phyloP scores from a whole-genome alignment of 2,113 vertebrate species.

The Macheiramphus alcinus region DNA sequence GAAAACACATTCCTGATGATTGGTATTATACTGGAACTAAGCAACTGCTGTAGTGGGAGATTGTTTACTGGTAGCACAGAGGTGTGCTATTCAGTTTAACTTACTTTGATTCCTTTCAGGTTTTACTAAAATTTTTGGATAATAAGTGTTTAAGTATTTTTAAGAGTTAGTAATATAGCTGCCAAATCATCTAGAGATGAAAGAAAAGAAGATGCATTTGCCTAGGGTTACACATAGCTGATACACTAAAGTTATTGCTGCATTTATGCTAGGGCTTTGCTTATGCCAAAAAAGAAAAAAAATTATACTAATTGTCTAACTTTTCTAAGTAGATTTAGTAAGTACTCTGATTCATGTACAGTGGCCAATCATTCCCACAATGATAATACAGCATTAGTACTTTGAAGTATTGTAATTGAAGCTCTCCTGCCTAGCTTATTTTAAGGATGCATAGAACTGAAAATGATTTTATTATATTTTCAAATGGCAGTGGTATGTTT shows the following conservation, averaged over 20 bases:
- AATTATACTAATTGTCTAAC: not conserved
- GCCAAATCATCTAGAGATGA: not conserved
- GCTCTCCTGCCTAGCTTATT: not conserved
- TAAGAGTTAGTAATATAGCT: not conserved
- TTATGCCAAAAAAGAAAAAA: not conserved
- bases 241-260: not conserved
- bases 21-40: not conserved
- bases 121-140: not conserved
- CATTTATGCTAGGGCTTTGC: not conserved
- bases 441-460: not conserved
- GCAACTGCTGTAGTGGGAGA: not conserved
- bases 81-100: not conserved
- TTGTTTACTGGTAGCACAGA: not conserved
- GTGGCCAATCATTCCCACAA: not conserved
- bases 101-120: not conserved
- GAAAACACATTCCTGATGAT: not conserved
- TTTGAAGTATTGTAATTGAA: not conserved
- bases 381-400: not conserved
- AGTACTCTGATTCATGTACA: not conserved
- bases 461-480: not conserved
- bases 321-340: not conserved
- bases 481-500: not conserved
- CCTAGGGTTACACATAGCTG: not conserved
- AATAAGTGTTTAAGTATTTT: not conserved
- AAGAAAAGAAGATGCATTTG: not conserved